phyloP scores from a whole-genome alignment of 35 echinoderm and acorn worm genomes.

The Strongylocentrotus purpuratus region DNA sequence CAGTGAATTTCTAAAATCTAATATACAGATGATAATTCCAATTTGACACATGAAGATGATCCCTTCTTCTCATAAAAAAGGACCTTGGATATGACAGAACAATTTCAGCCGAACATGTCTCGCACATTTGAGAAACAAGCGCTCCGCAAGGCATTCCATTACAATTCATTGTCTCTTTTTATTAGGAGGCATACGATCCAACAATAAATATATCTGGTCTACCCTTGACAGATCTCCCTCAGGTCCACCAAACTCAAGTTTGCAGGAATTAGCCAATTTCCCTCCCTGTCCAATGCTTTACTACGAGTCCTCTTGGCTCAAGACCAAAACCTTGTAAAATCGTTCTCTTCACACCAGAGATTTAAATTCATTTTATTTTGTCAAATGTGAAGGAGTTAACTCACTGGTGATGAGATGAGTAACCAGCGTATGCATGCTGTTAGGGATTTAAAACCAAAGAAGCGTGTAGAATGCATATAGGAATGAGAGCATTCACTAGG shows the following conservation, averaged over 20 bases:
- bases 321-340: not conserved
- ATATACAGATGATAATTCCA: not conserved
- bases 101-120: not conserved
- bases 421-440: no score
- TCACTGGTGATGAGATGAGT: no score
- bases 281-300: not conserved
- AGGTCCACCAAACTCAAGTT: not conserved
- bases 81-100: conserved; percentile 23
- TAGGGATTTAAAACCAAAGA: no score
- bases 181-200: conserved; percentile 8
- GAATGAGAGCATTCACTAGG: no score
- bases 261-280: conserved; percentile 28
- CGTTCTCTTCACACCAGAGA: not conserved
- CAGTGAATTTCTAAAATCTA: not conserved
- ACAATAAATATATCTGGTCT: conserved; percentile 38
- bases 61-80: not conserved
- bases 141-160: conserved; percentile 1
- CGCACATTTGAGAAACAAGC: not conserved
- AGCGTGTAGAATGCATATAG: no score
- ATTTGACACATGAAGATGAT: not conserved
- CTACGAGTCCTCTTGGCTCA: conserved; percentile 2
- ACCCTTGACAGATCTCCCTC: conserved; percentile 16
- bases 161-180: not conserved
- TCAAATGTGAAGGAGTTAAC: no score
- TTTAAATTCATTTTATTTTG: not conserved